phyloP scores from a whole-genome alignment of 2,888 invertebrate genomes.

The Galeruca laticollis region DNA sequence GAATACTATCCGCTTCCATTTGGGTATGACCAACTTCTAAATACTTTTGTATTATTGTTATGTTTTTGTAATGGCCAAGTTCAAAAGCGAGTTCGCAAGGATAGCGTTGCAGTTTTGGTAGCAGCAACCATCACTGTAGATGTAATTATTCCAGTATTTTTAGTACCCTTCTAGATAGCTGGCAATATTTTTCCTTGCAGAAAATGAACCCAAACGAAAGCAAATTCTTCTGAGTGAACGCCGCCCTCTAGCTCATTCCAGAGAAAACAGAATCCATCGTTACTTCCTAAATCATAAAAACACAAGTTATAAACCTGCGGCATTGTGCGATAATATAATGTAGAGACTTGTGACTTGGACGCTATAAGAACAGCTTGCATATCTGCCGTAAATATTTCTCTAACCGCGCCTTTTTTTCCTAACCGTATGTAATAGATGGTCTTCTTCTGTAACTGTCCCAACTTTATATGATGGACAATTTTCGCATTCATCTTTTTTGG shows the following conservation, averaged over 20 bases:
- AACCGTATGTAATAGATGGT: too few species aligned
- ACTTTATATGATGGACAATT: slow-evolving; percentile 49
- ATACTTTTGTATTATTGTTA: slow-evolving; percentile 39
- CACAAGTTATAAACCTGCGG: too few species aligned
- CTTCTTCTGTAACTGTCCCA: too few species aligned
- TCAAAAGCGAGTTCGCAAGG: slow-evolving; percentile 36
- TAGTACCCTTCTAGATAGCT: neutral
- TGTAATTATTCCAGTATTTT: neutral
- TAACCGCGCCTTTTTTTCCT: slow-evolving; percentile 46
- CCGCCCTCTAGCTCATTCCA: slow-evolving; percentile 17
- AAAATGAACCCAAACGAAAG: slow-evolving; percentile 1
- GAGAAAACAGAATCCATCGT: slow-evolving; percentile 20
- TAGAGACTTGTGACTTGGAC: too few species aligned
- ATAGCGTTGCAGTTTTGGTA: too few species aligned
- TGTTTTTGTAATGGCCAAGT: slow-evolving; percentile 32
- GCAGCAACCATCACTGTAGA: slow-evolving; percentile 35
- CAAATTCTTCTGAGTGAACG: slow-evolving; percentile 6
- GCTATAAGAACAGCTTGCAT: too few species aligned
- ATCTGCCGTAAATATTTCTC: slow-evolving; percentile 46
- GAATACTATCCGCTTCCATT: too few species aligned
- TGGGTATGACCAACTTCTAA: too few species aligned
- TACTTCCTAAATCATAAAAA: too few species aligned
- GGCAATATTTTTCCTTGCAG: neutral
- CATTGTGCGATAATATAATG: too few species aligned
- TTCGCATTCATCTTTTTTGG: slow-evolving; percentile 51